phyloP scores from a whole-genome alignment of 2,888 invertebrate genomes.

The Ypsolopha scabrella region DNA sequence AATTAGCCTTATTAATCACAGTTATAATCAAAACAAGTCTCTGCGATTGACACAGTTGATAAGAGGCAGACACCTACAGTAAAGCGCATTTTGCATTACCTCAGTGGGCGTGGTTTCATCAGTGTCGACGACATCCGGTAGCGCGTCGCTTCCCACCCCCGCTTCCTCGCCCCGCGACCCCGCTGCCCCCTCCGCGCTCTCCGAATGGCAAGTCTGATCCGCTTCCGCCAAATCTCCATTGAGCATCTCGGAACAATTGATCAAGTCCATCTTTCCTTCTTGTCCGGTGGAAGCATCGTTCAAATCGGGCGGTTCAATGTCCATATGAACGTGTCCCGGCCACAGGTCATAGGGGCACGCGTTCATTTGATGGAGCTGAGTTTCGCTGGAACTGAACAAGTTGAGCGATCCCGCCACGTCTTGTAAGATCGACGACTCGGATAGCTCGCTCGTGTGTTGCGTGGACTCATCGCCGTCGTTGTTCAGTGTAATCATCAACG shows the following conservation, averaged over 20 bases:
- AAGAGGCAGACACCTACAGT: conserved; percentile 61
- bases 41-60: conserved; percentile 30
- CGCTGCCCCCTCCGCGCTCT: conserved; percentile 24
- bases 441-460: conserved; percentile 28
- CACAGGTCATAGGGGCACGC: conserved; percentile 54
- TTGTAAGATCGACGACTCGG: conserved; percentile 47
- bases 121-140: conserved; percentile 62
- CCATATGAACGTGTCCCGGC: conserved; percentile 49
- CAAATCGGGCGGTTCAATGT: conserved; percentile 35
- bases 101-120: conserved; percentile 64
- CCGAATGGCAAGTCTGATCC: conserved; percentile 76
- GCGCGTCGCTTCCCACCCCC: conserved; percentile 29
- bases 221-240: conserved; percentile 86
- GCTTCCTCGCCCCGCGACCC: conserved; percentile 20
- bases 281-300: conserved; percentile 39
- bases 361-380: conserved; percentile 45
- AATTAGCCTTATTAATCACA: background rate
- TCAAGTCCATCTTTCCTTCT: conserved; percentile 55
- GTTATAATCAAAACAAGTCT: background rate
- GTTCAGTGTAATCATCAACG: conserved; percentile 27
- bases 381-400: conserved; percentile 47
- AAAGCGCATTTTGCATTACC: conserved; percentile 60
- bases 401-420: conserved; percentile 60
- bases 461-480: conserved; percentile 31
- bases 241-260: conserved; percentile 65